A percentile compares a stretch with the other conserved stretches of the same genome.
Evolutionary conservation across 2,888 invertebrate genomes (phyloP).

Genomic region (Poecilobothrus nobilitatus): DNA sequence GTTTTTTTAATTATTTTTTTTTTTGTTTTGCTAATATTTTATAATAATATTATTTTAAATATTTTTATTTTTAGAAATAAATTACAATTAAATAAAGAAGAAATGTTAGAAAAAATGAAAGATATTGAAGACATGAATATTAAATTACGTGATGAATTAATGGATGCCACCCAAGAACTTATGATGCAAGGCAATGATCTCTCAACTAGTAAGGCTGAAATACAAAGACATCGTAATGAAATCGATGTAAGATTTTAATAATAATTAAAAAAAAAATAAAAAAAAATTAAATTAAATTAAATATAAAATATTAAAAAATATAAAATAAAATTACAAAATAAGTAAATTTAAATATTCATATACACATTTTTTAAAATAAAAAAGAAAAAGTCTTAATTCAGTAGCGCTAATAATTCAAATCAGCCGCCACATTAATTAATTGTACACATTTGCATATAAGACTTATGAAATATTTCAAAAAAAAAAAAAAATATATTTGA

Average conservation of each 20-base stretch:
- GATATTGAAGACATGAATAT: conserved; percentile 50
- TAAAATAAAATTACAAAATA: background rate
- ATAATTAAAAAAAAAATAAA: background rate
- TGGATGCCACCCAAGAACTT: conserved; percentile 48
- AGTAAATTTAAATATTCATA: too few relatives aligned
- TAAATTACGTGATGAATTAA: conserved; percentile 48
- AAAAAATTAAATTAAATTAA: background rate
- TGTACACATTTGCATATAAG: background rate
- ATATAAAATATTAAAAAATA: background rate
- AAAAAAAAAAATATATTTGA: background rate
- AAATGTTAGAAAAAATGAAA: conserved; percentile 46
- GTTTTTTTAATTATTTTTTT: conserved; percentile 20
- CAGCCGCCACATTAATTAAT: background rate
- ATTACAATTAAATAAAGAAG: conserved; percentile 42
- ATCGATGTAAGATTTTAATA: conserved; percentile 48
- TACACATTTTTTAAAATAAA: background rate
- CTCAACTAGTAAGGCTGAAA: conserved; percentile 46
- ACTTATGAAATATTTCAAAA: background rate
- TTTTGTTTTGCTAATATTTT: background rate
- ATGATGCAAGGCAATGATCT: conserved; percentile 48
- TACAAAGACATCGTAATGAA: conserved; percentile 50
- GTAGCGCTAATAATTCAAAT: background rate
- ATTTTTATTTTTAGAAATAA: conserved; percentile 34
- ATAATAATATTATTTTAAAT: background rate
- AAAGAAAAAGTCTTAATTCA: background rate